Conservation (phyloP, 2,888 invertebrate genomes). For the Caenorhabditis drosophilae region DNA sequence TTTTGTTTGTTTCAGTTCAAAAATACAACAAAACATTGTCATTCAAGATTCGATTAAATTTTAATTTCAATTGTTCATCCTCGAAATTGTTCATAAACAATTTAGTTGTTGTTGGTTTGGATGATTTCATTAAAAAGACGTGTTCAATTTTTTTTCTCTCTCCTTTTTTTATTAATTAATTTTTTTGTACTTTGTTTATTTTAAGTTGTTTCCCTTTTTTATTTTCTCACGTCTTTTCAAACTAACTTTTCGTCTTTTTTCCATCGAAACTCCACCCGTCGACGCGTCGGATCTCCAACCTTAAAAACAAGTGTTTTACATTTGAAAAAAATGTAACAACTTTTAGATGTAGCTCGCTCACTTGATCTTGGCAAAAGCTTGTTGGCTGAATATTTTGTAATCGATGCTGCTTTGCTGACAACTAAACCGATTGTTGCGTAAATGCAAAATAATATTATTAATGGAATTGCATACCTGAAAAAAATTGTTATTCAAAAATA, state of each 20-base stretch:
- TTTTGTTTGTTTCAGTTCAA: no score
- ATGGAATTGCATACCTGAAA: slow-evolving; percentile 69
- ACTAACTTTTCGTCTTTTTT: slow-evolving; percentile 45
- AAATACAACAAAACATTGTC: no score
- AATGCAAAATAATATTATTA: slow-evolving; percentile 69
- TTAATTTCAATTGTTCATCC: no score
- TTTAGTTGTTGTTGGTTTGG: no score
- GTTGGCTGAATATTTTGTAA: slow-evolving; percentile 43
- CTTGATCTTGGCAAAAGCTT: slow-evolving; percentile 42
- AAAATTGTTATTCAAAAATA: neutral
- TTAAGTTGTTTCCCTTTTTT: no score
- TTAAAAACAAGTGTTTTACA: slow-evolving; percentile 5
- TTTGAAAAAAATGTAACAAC: no score
- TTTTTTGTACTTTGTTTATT: no score
- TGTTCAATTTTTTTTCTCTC: no score
- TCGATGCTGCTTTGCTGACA: slow-evolving; percentile 54
- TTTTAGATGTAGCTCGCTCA: neutral
- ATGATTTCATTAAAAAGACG: no score
- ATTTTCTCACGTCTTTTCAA: slow-evolving; percentile 6
- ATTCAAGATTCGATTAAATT: no score
- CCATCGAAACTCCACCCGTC: slow-evolving; percentile 43
- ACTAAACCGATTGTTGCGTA: slow-evolving; percentile 70
- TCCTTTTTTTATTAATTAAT: no score
- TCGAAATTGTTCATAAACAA: no score
- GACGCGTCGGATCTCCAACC: slow-evolving; percentile 48